Conservation (phyloP, 2,113 vertebrate species). For the Chaetura pelagica region DNA sequence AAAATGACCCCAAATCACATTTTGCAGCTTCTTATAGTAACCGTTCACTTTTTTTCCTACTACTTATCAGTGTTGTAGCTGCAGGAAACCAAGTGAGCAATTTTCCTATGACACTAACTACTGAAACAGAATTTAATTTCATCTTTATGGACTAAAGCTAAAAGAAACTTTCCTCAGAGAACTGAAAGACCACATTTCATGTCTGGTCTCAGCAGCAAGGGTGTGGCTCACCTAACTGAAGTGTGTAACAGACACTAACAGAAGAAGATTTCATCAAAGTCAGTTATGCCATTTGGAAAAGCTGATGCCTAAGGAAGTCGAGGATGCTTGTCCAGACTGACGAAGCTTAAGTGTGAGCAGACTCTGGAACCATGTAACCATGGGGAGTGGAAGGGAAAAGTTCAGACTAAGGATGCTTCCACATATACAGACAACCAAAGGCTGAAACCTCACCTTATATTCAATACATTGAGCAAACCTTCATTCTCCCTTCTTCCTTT, state of each 20-base stretch:
- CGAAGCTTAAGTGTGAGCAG: neutral
- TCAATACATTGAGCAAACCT: neutral
- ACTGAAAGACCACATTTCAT: neutral
- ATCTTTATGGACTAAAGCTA: neutral
- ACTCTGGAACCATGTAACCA: neutral
- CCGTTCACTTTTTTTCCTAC: neutral
- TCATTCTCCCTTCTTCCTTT: neutral
- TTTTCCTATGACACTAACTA: neutral
- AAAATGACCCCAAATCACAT: neutral
- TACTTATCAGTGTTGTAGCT: neutral
- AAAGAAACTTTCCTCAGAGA: neutral
- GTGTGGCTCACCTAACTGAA: neutral
- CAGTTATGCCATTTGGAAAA: neutral
- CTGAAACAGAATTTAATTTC: neutral
- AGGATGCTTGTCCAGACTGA: neutral
- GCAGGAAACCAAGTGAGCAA: neutral
- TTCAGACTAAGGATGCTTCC: neutral
- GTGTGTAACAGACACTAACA: neutral
- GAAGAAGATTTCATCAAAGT: neutral
- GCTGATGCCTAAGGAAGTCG: neutral
- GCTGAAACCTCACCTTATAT: neutral
- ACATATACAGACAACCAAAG: neutral
- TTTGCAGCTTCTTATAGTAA: neutral
- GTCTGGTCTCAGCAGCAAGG: neutral
- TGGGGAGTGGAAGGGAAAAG: neutral